Percentiles rank a stretch among this genome's conserved stretches.
These are phyloP conservation scores for Altica lythri DNA, from an alignment of 2,888 invertebrate species.

Conservation along the genomic window DNA sequence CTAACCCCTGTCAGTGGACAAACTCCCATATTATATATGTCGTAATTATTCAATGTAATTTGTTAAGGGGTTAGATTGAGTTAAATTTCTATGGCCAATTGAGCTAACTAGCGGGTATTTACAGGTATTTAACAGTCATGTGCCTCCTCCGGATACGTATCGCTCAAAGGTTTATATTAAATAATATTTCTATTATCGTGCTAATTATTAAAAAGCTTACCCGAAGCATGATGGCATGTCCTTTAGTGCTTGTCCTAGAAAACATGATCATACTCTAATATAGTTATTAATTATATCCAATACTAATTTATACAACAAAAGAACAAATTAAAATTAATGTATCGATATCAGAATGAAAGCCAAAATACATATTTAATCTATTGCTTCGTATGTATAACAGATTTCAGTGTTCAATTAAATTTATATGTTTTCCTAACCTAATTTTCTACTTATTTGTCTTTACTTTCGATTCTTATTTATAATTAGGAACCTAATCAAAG, in stretches of 20 bases:
- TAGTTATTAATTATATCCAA: too few species aligned
- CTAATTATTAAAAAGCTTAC: conserved; percentile 47
- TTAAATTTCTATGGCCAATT: conserved; percentile 23
- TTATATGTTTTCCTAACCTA: too few species aligned
- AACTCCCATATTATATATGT: not conserved
- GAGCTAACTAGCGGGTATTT: conserved; percentile 60
- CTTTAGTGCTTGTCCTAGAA: conserved; percentile 40
- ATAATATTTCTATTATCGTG: conserved; percentile 53
- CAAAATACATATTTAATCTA: too few species aligned
- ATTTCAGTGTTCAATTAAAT: too few species aligned
- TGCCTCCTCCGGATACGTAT: conserved; percentile 90
- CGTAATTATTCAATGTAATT: too few species aligned
- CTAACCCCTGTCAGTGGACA: conserved; percentile 11
- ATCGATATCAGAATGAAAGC: too few species aligned
- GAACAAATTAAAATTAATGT: too few species aligned
- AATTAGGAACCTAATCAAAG: too few species aligned
- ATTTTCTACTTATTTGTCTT: too few species aligned
- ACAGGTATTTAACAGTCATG: conserved; percentile 95
- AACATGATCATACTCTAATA: conserved; percentile 11
- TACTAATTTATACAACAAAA: too few species aligned
- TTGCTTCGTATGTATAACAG: too few species aligned
- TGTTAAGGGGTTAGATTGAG: conserved; percentile 20
- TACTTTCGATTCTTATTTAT: too few species aligned
- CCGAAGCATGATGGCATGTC: conserved; percentile 48
- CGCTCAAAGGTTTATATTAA: conserved; percentile 83